Conservation (phyloP, 2,113 vertebrate genomes). For the Cyanoramphus novaezelandiae region DNA sequence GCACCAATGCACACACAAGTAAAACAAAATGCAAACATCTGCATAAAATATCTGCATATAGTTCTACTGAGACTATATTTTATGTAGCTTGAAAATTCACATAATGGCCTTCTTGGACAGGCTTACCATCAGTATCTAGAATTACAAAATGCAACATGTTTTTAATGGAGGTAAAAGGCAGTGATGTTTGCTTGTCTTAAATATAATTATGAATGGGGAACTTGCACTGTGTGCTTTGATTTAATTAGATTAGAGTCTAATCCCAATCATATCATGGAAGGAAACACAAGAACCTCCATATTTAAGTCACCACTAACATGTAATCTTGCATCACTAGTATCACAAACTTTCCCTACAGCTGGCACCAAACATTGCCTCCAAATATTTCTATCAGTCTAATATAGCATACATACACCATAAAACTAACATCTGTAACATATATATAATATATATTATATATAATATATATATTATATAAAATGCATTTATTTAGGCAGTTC, state of each 20-base stretch:
- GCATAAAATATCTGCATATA: not conserved
- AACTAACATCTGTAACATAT: not conserved
- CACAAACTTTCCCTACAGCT: not conserved
- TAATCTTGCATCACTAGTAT: not conserved
- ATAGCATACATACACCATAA: not conserved
- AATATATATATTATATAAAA: not conserved
- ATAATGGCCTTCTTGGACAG: not conserved
- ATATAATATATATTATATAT: no score
- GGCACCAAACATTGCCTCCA: not conserved
- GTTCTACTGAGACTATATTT: not conserved
- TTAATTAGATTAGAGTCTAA: not conserved
- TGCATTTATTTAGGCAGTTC: not conserved
- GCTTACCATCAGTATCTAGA: not conserved
- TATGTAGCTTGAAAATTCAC: not conserved
- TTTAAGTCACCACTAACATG: not conserved
- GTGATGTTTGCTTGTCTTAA: conserved; percentile 3
- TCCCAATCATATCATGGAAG: not conserved
- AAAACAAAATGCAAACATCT: conserved; percentile 24
- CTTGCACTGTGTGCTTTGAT: not conserved
- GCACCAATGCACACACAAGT: not conserved
- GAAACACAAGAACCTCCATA: not conserved
- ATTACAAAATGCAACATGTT: conserved; percentile 10
- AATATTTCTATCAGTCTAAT: not conserved
- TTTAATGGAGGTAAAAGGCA: conserved; percentile 31
- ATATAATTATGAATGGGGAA: not conserved